Conservation (phyloP, 2,797 vertebrate species). For the Danionella dracula region DNA sequence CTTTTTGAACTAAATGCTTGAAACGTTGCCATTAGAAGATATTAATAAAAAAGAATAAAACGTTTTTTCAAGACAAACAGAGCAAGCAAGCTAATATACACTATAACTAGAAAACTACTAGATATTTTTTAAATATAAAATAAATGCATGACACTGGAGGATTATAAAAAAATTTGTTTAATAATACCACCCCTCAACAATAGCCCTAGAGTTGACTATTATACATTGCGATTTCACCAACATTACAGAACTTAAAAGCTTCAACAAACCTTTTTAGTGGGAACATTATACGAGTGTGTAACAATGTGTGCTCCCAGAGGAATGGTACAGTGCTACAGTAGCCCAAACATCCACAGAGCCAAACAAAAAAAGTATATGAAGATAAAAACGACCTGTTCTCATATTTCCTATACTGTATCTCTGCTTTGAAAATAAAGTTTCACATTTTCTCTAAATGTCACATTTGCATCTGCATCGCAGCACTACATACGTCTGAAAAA, state of each 20-base stretch:
- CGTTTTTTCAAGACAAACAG: too few species aligned
- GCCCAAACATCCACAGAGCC: conserved; percentile 15
- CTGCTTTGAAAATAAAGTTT: conserved; percentile 12
- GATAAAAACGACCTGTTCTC: conserved; percentile 2
- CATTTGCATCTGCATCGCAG: neutral
- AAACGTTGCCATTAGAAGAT: too few species aligned
- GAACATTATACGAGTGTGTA: conserved; percentile 20
- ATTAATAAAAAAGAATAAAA: too few species aligned
- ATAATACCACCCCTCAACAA: conserved; percentile 43
- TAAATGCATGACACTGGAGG: conserved; percentile 8
- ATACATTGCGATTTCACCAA: conserved; percentile 24
- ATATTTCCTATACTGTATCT: too few species aligned
- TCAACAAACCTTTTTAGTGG: conserved; percentile 24
- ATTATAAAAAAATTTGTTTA: conserved; percentile 34
- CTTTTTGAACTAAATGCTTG: too few species aligned
- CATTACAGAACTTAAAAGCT: conserved; percentile 30
- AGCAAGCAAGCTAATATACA: too few species aligned
- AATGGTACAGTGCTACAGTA: conserved; percentile 29
- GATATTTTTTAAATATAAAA: neutral
- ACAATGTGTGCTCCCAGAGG: conserved; percentile 33
- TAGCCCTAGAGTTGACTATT: conserved; percentile 23
- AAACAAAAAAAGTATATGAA: conserved; percentile 33
- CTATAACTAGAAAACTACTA: too few species aligned
- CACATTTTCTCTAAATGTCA: neutral
- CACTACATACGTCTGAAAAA: neutral